A percentile compares a stretch with the other conserved stretches of the same genome.
Evolutionary conservation across 2,888 invertebrate species (phyloP).

Genomic region (Pyrrhosoma nymphula): DNA sequence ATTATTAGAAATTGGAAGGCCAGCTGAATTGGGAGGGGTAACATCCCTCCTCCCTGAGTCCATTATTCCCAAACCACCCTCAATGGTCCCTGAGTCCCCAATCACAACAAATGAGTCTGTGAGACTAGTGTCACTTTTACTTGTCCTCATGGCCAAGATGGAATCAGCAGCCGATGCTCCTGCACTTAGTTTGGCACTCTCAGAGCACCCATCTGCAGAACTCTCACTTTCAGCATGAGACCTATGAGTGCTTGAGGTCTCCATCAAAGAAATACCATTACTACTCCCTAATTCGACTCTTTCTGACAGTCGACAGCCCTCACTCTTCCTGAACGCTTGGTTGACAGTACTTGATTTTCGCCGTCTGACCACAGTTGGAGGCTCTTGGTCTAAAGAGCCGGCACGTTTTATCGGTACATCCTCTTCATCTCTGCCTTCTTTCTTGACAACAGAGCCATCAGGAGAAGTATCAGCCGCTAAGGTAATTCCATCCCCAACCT

Average conservation of each 20-base stretch:
- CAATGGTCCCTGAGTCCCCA: conserved; percentile 74
- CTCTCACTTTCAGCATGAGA: conserved; percentile 83
- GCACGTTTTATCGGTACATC: background rate
- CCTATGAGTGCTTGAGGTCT: conserved; percentile 73
- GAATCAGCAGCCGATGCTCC: conserved; percentile 68
- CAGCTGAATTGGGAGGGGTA: conserved; percentile 68
- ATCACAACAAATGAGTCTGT: conserved; percentile 90
- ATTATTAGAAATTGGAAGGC: conserved; percentile 56
- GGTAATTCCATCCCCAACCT: background rate
- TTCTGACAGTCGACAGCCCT: conserved; percentile 70
- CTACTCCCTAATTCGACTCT: conserved; percentile 69
- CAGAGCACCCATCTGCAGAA: conserved; percentile 72
- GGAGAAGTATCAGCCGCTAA: background rate
- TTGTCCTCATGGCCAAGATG: conserved; percentile 83
- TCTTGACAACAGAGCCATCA: background rate
- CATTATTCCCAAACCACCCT: conserved; percentile 69
- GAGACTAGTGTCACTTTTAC: conserved; percentile 94
- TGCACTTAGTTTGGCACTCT: conserved; percentile 48
- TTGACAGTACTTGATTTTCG: conserved; percentile 45
- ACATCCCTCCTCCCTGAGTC: conserved; percentile 71
- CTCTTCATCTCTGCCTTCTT: background rate
- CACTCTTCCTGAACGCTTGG: conserved; percentile 72
- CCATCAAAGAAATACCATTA: conserved; percentile 75
- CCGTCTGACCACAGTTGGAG: conserved; percentile 42
- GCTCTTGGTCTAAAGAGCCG: conserved; percentile 53